These are phyloP conservation scores for Sweltsa coloradensis DNA, from an alignment of 1,140 invertebrate genomes.

Conservation along the genomic window DNA sequence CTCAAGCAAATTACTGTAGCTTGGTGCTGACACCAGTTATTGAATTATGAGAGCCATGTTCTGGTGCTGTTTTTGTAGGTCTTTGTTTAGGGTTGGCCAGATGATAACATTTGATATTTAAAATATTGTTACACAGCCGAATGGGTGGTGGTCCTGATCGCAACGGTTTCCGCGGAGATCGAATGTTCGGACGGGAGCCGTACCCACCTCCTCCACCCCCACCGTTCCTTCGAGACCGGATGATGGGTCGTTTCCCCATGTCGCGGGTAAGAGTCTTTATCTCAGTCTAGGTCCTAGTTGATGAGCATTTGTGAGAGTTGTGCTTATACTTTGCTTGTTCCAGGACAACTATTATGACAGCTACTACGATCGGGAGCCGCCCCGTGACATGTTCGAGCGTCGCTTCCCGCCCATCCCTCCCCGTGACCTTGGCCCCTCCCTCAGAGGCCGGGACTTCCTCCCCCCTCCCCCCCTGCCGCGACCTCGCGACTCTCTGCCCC, in stretches of 20 bases:
- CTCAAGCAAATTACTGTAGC: too few species aligned
- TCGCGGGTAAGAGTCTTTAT: too few species aligned
- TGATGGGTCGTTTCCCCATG: constrained; percentile 79
- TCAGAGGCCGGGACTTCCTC: constrained; percentile 47
- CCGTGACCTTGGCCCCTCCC: constrained; percentile 41
- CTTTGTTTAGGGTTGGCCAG: too few species aligned
- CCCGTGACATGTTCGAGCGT: constrained; percentile 63
- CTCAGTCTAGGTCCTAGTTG: constrained; percentile 15
- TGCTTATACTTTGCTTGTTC: constrained; percentile 1
- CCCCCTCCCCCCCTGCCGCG: constrained; percentile 45
- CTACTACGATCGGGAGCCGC: constrained; percentile 38
- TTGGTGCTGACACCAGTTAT: too few species aligned
- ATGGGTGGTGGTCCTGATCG: constrained; percentile 38
- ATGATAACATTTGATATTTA: background rate
- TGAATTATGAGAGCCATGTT: too few species aligned
- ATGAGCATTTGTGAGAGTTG: background rate
- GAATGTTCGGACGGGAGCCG: constrained; percentile 69
- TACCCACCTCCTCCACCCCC: constrained; percentile 61
- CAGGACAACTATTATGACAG: constrained; percentile 9
- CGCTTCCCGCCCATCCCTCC: constrained; percentile 52
- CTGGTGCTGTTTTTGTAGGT: too few species aligned
- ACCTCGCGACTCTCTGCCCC: constrained; percentile 31
- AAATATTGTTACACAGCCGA: background rate
- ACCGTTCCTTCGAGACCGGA: constrained; percentile 70
- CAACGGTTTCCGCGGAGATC: constrained; percentile 60